phyloP scores from a whole-genome alignment of 2,888 invertebrate genomes.

The Uloborus plumipes region DNA sequence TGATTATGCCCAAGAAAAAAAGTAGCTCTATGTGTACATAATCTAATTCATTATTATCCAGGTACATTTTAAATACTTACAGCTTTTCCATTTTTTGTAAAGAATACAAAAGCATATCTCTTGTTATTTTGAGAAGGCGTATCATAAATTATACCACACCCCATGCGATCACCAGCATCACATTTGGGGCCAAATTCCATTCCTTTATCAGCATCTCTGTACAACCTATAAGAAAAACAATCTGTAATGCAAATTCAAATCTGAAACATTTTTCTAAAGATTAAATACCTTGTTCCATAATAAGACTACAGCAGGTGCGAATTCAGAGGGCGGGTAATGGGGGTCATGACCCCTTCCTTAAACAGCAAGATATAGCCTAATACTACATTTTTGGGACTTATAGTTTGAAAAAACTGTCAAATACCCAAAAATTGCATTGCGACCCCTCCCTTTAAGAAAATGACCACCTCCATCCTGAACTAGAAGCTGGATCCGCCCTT shows the following conservation, averaged over 20 bases:
- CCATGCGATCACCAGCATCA: conserved; percentile 71
- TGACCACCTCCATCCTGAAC: too few relatives aligned
- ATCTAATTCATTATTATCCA: not conserved
- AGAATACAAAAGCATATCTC: conserved; percentile 71
- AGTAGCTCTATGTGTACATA: not conserved
- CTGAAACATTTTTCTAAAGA: not conserved
- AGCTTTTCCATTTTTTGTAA: conserved; percentile 73
- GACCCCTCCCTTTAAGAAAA: too few relatives aligned
- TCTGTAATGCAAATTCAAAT: not conserved
- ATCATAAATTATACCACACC: conserved; percentile 72
- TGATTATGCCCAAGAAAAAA: too few relatives aligned
- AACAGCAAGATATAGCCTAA: too few relatives aligned
- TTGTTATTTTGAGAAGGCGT: conserved; percentile 67
- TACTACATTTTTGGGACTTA: too few relatives aligned
- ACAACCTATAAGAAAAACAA: conserved; percentile 68
- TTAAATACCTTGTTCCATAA: too few relatives aligned
- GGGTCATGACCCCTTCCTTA: too few relatives aligned
- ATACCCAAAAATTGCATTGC: too few relatives aligned
- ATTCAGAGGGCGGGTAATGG: too few relatives aligned
- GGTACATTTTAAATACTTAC: conserved; percentile 68
- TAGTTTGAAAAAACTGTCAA: too few relatives aligned
- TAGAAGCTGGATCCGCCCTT: too few relatives aligned
- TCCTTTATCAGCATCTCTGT: conserved; percentile 71
- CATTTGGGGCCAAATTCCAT: conserved; percentile 71
- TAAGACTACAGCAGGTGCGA: too few relatives aligned